Evolutionary conservation across 1,140 invertebrate species (phyloP).

Genomic region (Homarus americanus): DNA sequence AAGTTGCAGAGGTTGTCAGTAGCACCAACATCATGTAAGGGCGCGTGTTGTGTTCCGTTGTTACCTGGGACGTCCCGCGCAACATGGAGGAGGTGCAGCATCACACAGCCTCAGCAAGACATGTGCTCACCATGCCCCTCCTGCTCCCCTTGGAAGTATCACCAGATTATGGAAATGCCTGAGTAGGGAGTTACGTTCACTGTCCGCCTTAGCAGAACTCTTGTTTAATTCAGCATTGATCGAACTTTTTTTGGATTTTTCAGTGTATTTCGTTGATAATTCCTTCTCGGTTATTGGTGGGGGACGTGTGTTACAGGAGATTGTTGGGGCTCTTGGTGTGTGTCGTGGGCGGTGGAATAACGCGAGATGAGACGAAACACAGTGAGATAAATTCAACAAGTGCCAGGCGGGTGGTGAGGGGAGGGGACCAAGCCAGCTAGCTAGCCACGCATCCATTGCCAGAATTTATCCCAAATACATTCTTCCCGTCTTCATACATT

Average conservation of each 20-base stretch:
- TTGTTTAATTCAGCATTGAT: not conserved
- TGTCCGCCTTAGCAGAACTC: not conserved
- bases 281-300: no score
- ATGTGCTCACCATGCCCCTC: not conserved
- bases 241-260: not conserved
- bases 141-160: not conserved
- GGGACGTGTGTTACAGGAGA: no score
- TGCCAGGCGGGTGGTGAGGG: not conserved
- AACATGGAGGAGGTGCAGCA: not conserved
- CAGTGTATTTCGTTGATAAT: not conserved
- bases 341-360: not conserved
- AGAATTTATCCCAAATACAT: not conserved
- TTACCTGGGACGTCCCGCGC: no score
- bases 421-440: not conserved
- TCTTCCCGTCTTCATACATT: not conserved
- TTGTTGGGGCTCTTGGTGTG: not conserved
- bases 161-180: not conserved
- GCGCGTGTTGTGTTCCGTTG: no score
- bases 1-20: no score
- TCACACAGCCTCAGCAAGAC: not conserved
- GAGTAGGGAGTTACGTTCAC: not conserved
- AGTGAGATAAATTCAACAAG: slow-evolving; percentile 2
- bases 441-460: not conserved
- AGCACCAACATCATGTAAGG: no score
- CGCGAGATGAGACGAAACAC: not conserved